phyloP scores from a whole-genome alignment of 1,140 invertebrate species.

The Patella vulgata region DNA sequence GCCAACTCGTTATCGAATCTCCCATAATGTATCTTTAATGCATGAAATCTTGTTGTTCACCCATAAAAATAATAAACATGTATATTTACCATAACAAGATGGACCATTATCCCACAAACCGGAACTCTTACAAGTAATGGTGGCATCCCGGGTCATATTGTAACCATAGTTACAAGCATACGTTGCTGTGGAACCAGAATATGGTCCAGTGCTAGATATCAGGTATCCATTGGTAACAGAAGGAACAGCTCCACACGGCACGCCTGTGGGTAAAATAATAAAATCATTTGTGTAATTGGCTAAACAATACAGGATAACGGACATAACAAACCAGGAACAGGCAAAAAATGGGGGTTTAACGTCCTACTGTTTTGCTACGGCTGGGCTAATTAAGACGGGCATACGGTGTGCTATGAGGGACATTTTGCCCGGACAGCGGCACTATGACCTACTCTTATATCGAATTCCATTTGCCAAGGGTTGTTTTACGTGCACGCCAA shows the following conservation, averaged over 20 bases:
- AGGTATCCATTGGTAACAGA: constrained; percentile 28
- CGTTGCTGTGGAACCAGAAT: constrained; percentile 21
- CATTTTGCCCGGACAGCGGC: too few species aligned
- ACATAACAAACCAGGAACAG: too few species aligned
- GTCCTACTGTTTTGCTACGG: background rate
- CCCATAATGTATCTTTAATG: too few species aligned
- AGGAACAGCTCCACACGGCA: constrained; percentile 26
- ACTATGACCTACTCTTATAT: too few species aligned
- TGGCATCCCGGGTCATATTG: constrained; percentile 3
- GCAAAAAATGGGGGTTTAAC: background rate
- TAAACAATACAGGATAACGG: too few species aligned
- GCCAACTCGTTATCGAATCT: too few species aligned
- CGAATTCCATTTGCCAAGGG: too few species aligned
- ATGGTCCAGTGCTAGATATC: constrained; percentile 12
- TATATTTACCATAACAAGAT: constrained; percentile 24
- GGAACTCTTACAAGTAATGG: constrained; percentile 27
- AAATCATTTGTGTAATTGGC: too few species aligned
- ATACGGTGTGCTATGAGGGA: background rate
- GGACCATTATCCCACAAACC: constrained; percentile 25
- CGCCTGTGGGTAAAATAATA: constrained; percentile 18
- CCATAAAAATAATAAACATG: too few species aligned
- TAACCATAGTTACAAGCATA: constrained; percentile 31
- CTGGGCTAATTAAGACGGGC: background rate
- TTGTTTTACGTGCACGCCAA: too few species aligned
- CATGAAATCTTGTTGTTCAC: too few species aligned